Base-by-base conservation (phyloP, 2,113 vertebrate genomes). In the Hiodon tergisus region DNA sequence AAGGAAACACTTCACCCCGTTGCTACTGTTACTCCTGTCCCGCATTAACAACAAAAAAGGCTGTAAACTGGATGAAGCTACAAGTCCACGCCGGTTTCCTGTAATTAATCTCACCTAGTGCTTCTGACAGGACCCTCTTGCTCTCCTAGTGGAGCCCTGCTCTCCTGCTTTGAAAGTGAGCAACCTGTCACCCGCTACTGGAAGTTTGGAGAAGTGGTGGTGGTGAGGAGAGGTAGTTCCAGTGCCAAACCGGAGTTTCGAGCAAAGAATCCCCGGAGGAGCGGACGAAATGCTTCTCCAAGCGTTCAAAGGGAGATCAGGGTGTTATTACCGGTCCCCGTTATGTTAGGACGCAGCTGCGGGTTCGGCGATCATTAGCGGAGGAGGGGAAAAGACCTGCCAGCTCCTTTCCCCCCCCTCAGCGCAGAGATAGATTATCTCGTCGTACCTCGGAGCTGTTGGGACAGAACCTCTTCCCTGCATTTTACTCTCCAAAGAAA, bases 251-350 rank as follows among this genome's bases (percentile, higher is more conserved):
- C 57, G n/a, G 17, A 53, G 31, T 78, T 52, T 53, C 46, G 50
- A 73, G 63, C n/a, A 48, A 17, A 13, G 46, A 58, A 53, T 60
- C 47, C 62, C 54, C 60, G 17, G 59, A 72, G 69, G 74, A 57
- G 57, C 58, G 31, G 31, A 55, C 71, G 69, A 76, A 75, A 79
- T 71, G 63, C 78, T 69, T 31, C 31, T 31, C 31, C 31, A 31
- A 31, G 31, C 0, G 31, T 76, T 79, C 74, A 76, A 67, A 79
- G 74, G 14, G 65, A 72, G 65, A 73, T 76, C 73, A 79, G 50
- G 65, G 71, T 50, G 50, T 73, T 75, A 68, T 79, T 75, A 79
- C 68, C 62, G 17, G 71, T 62, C 61, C 31, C 53, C 31, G 61
- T 52, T 66, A 65, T 11, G 76, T 77, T 67, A 51, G 16, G 69